These are phyloP conservation scores for Tamias sibiricus DNA, from an alignment of 2,113 vertebrate genomes.

Conservation along the genomic window DNA sequence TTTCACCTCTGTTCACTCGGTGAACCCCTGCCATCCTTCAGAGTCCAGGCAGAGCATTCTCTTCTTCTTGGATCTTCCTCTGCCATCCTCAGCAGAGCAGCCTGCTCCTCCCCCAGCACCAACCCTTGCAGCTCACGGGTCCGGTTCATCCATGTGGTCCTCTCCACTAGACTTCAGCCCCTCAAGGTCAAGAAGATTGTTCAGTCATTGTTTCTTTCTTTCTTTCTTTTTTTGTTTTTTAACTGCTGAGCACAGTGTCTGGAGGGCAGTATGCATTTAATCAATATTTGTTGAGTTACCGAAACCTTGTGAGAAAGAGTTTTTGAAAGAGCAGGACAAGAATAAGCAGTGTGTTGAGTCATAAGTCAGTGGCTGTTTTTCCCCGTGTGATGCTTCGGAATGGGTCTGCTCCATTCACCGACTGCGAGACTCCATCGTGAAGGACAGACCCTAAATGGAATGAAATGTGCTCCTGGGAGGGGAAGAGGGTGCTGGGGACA, in stretches of 20 bases:
- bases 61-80: not conserved
- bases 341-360: not conserved
- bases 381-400: not conserved
- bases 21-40: not conserved
- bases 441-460: not conserved
- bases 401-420: not conserved
- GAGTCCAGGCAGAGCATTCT: not conserved
- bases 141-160: not conserved
- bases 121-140: not conserved
- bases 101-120: rapidly evolving
- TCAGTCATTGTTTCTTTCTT: not conserved
- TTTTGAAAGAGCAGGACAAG: not conserved
- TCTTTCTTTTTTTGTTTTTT: not conserved
- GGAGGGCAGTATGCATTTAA: not conserved
- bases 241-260: not conserved
- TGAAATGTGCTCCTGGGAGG: not conserved
- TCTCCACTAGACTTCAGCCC: not conserved
- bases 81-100: rapidly evolving
- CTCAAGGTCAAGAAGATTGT: not conserved
- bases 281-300: not conserved
- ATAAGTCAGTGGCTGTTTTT: not conserved
- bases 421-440: not conserved
- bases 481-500: no score
- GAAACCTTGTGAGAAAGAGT: not conserved
- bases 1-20: rapidly evolving